Base-by-base conservation (phyloP, 2,113 vertebrate genomes). In the Dipodomys merriami region DNA sequence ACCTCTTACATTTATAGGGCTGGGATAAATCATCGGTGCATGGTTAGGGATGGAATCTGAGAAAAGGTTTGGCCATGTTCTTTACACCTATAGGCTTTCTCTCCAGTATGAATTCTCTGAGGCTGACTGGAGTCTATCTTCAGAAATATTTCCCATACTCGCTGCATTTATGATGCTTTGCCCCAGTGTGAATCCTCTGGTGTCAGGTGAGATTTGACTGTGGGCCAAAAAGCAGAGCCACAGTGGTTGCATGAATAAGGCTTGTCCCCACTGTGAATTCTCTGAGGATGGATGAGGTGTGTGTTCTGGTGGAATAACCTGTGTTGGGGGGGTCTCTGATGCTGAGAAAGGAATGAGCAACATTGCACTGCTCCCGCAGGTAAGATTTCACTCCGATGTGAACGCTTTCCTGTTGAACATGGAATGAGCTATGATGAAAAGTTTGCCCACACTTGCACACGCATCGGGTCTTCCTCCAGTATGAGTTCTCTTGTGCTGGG, bases 31-130 rank as follows among this genome's bases (percentile, higher is more conserved):
- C 95, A 64, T 46, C 94, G 78, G 71, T 97, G 96, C 88, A 96
- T 95, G 71, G 94, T 96, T 8, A 97, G 96, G 49, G 92, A 94
- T 2, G 94, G 94, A 49, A 93, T 95, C 69, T 97, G 95, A 83
- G 94, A 95, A 73, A 97, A 97, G 0, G 96, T 91, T 85, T 97
- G 97, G 13, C 96, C 96, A 33, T 95, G 97, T 29, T 97, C 96
- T 5, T 86, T 84, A 88, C 95, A 97, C 29, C 94, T 92, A 88
- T 94, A 90, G 0, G 95, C 91, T 68, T 96, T 96, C 18, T 96
- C 95, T 5, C 95, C 93, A 0, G 95, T 95, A 80, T 97, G 97
- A 91, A 96, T 96, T 86, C 91, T 96, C 81, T 94, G 94, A 77
- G 97, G 97, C 6, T 96, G 92, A 22, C 25, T 93, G 71, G 97